Evolutionary conservation across 23 tunicate genomes (phyloP).

Genomic region (Corella eumyota): DNA sequence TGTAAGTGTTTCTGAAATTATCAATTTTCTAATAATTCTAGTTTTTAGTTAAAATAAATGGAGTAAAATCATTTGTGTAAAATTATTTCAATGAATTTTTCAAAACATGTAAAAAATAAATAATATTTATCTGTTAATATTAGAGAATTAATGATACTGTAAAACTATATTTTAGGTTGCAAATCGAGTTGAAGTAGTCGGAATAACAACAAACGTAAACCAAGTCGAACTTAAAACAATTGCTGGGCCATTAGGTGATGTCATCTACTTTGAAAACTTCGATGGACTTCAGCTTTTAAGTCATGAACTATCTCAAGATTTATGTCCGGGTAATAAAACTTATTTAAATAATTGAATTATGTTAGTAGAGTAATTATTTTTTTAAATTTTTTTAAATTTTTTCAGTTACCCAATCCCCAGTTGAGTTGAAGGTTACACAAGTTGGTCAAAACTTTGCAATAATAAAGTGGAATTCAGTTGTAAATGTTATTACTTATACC

Average conservation of each 20-base stretch:
- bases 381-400: no score
- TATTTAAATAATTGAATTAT: no score
- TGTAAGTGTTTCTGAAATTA: conserved; percentile 10
- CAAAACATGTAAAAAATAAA: not conserved
- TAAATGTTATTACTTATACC: no score
- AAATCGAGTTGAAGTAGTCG: conserved; percentile 21
- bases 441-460: no score
- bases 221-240: conserved; percentile 4
- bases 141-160: no score
- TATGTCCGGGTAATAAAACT: conserved; percentile 28
- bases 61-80: not conserved
- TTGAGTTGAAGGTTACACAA: no score
- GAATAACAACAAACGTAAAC: conserved; percentile 3
- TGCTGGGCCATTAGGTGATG: conserved; percentile 13
- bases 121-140: not conserved
- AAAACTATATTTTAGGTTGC: conserved; percentile 11
- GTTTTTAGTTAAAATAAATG: not conserved
- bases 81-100: not conserved
- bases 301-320: not conserved
- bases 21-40: not conserved
- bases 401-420: no score
- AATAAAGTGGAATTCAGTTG: no score
- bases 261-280: not conserved
- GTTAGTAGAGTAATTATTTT: no score
- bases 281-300: conserved; percentile 1